phyloP scores from a whole-genome alignment of 2,888 invertebrate species.

The Crematogaster levior region DNA sequence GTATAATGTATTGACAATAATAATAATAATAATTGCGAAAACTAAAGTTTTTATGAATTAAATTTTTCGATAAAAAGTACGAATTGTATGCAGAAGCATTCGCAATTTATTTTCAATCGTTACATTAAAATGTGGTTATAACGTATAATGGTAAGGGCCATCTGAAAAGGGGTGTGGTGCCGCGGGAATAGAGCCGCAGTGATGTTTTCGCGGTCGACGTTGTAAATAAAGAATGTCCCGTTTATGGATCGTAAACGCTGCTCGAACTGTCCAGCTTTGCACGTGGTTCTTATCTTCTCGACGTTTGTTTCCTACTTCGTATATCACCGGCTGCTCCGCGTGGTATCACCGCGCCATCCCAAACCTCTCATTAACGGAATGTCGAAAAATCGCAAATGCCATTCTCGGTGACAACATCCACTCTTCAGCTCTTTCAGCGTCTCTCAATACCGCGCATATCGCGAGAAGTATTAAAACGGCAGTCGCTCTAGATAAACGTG shows the following conservation, averaged over 20 bases:
- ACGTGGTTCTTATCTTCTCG: slow-evolving; percentile 67
- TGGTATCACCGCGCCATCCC: slow-evolving; percentile 54
- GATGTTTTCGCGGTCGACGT: slow-evolving; percentile 65
- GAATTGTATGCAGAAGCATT: too few species aligned
- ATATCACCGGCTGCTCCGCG: slow-evolving; percentile 72
- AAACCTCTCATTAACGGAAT: slow-evolving; percentile 72
- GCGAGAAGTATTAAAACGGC: not conserved
- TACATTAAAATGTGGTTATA: slow-evolving; percentile 80
- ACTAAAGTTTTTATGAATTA: not conserved
- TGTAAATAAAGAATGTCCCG: slow-evolving; percentile 82
- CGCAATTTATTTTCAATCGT: slow-evolving; percentile 68
- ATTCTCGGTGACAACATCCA: not conserved
- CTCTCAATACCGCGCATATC: slow-evolving; percentile 17
- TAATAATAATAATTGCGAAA: not conserved
- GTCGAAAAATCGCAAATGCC: slow-evolving; percentile 46
- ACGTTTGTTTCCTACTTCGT: slow-evolving; percentile 77
- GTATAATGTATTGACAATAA: too few species aligned
- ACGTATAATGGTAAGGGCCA: slow-evolving; percentile 80
- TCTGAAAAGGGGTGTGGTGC: slow-evolving; percentile 42
- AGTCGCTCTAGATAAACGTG: not conserved
- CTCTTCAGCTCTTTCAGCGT: slow-evolving; percentile 2
- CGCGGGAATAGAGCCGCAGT: slow-evolving; percentile 26
- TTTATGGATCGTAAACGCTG: slow-evolving; percentile 83
- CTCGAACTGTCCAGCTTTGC: slow-evolving; percentile 72
- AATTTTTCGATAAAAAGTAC: not conserved